Percentiles rank a stretch among this genome's conserved stretches.
Conservation (phyloP, 2,113 vertebrate species). For the Falco punctatus region DNA sequence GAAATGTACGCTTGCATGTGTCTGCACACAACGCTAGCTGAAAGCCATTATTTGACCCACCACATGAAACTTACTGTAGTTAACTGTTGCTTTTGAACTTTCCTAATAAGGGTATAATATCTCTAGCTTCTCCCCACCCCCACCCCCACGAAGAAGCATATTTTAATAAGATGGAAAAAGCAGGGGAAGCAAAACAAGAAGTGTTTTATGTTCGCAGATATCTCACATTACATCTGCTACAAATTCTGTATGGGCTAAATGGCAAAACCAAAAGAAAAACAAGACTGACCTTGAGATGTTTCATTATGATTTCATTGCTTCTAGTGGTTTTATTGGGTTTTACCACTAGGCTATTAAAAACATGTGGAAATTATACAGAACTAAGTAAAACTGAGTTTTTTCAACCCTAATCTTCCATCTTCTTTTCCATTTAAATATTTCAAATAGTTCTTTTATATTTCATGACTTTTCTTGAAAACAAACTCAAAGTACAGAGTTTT, state of each 20-base stretch:
- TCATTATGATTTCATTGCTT: constrained; percentile 68
- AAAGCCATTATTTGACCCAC: constrained; percentile 11
- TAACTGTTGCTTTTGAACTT: constrained; percentile 16
- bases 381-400: constrained; percentile 19
- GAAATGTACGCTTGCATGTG: background rate
- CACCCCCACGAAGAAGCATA: background rate
- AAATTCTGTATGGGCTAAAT: constrained; percentile 24
- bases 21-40: background rate
- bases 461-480: constrained; percentile 2
- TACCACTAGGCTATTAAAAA: constrained; percentile 55
- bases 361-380: constrained; percentile 49
- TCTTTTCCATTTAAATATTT: constrained; percentile 26
- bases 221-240: constrained; percentile 55
- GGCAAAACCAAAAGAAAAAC: constrained; percentile 60
- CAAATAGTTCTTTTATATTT: constrained; percentile 8
- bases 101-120: background rate
- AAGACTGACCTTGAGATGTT: constrained; percentile 51
- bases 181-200: constrained; percentile 46
- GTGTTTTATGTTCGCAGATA: constrained; percentile 56
- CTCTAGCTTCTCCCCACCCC: background rate
- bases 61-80: background rate
- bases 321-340: constrained; percentile 55
- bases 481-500: background rate
- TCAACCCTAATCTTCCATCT: background rate
- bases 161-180: constrained; percentile 65